Percentiles rank a stretch among this genome's conserved stretches.
Evolutionary conservation across 2,797 vertebrate genomes (phyloP).

Genomic region (Etheostoma perlongum): DNA sequence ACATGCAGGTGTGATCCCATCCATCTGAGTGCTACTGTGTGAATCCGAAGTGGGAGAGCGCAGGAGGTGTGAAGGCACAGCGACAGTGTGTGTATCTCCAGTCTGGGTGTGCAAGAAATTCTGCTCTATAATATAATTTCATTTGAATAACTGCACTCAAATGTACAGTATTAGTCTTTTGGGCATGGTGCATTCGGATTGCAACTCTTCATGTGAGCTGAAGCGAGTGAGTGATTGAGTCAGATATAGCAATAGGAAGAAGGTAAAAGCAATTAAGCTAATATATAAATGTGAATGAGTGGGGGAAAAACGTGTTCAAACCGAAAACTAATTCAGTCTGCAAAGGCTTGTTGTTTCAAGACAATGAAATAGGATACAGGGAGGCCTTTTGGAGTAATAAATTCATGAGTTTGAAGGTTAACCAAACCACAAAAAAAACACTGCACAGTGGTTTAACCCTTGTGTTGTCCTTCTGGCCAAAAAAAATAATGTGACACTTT

Average conservation of each 20-base stretch:
- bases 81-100: conserved; percentile 1
- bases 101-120: background rate
- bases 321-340: background rate
- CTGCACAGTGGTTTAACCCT: background rate
- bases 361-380: background rate
- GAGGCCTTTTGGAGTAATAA: background rate
- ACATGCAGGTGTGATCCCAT: conserved; percentile 69
- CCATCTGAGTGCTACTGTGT: conserved; percentile 55
- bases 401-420: background rate
- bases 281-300: background rate
- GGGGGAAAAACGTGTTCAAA: background rate
- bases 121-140: conserved; percentile 4
- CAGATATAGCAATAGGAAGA: background rate
- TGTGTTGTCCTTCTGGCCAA: no score
- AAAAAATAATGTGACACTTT: no score
- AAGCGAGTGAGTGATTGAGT: conserved; percentile 1
- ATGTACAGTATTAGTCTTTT: conserved; percentile 1
- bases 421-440: background rate
- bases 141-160: conserved; percentile 14
- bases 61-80: conserved; percentile 65
- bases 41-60: conserved; percentile 44
- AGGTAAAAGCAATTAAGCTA: background rate
- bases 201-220: conserved; percentile 5
- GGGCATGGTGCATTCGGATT: background rate
- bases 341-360: background rate